phyloP scores from a whole-genome alignment of 2,797 vertebrate genomes.

The Hydrophis major region DNA sequence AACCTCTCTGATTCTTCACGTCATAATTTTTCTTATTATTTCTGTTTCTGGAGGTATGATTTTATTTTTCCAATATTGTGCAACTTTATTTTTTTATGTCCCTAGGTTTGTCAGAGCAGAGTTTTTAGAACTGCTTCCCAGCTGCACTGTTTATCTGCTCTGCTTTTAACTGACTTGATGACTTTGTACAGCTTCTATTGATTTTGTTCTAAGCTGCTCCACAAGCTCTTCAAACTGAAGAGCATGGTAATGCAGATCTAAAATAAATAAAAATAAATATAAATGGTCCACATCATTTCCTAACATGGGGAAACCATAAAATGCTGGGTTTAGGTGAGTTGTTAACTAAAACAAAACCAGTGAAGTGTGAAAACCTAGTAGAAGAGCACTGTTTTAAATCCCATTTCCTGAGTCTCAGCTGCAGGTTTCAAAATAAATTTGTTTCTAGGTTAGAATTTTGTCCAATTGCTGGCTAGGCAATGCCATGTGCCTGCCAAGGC shows the following conservation, averaged over 20 bases:
- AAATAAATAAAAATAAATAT: slow-evolving; percentile 20
- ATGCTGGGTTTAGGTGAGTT: background rate
- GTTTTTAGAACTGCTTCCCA: background rate
- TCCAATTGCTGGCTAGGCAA: background rate
- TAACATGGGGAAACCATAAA: background rate
- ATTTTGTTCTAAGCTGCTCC: slow-evolving; percentile 12
- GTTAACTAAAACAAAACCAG: slow-evolving; percentile 7
- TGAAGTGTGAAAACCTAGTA: background rate
- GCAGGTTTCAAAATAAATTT: background rate
- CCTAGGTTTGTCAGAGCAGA: background rate
- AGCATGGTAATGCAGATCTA: background rate
- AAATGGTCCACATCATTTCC: background rate
- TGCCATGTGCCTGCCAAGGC: background rate
- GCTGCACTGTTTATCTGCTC: background rate
- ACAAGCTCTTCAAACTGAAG: background rate
- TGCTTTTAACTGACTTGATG: background rate
- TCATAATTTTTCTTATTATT: too few relatives aligned
- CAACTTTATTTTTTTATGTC: background rate
- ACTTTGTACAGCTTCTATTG: background rate
- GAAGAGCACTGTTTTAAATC: background rate
- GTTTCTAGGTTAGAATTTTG: background rate
- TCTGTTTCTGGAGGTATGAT: too few relatives aligned
- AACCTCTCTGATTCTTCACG: too few relatives aligned
- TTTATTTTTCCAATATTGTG: too few relatives aligned
- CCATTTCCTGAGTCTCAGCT: background rate